phyloP scores from a whole-genome alignment of 2,113 vertebrate species.

The Saccopteryx leptura region DNA sequence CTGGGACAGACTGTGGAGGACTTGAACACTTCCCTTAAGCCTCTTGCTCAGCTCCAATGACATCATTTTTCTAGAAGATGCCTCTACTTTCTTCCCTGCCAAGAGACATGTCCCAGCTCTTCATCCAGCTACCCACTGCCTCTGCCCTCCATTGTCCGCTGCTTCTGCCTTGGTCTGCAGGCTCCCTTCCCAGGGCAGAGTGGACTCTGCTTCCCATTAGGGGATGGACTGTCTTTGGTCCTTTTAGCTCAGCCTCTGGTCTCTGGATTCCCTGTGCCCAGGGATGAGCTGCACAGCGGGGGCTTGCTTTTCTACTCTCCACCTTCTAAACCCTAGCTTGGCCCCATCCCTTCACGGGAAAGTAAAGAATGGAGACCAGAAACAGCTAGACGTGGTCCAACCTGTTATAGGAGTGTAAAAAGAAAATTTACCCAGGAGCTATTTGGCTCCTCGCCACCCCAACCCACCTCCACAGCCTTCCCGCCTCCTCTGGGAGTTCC shows the following conservation, averaged over 20 bases:
- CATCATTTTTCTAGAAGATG: neutral
- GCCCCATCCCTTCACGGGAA: neutral
- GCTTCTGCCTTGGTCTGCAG: neutral
- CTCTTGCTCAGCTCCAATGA: neutral
- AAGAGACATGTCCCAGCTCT: neutral
- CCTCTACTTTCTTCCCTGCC: neutral
- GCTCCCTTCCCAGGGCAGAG: neutral
- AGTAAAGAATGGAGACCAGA: neutral
- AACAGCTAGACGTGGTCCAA: slow-evolving; percentile 48
- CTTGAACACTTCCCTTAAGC: neutral
- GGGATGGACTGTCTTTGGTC: too few relatives aligned
- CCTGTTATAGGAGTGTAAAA: slow-evolving; percentile 1
- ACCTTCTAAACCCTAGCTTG: neutral
- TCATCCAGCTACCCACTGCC: neutral
- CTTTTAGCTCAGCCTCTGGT: neutral
- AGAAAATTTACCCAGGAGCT: slow-evolving; percentile 13
- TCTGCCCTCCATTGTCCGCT: neutral
- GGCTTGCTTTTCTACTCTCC: neutral
- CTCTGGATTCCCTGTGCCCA: neutral
- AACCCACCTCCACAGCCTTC: neutral
- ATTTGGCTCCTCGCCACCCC: slow-evolving; percentile 10
- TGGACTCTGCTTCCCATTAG: neutral
- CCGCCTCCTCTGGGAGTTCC: neutral
- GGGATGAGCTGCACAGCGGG: neutral
- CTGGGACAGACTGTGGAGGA: neutral